Evolutionary conservation across 2,113 vertebrate species (phyloP).

Genomic region (Brachyhypopomus occidentalis): DNA sequence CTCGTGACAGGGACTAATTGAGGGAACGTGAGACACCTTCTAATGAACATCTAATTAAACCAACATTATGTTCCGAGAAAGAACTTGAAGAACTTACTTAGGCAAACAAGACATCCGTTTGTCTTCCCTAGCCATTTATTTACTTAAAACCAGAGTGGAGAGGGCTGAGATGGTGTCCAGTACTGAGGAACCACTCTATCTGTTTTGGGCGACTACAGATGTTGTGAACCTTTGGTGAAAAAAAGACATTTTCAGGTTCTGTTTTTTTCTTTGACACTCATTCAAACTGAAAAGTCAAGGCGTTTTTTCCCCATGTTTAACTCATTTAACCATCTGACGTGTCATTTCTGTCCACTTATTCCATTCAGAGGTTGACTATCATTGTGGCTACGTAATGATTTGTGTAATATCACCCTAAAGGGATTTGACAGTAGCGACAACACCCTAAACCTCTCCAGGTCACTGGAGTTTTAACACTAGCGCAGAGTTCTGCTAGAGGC

Average conservation of each 20-base stretch:
- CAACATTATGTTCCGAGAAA: conserved; percentile 61
- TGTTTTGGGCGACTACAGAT: conserved; percentile 19
- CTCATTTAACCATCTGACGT: conserved; percentile 63
- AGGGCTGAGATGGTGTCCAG: conserved; percentile 27
- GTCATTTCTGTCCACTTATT: conserved; percentile 66
- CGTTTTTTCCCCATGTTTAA: conserved; percentile 36
- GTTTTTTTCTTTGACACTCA: background rate
- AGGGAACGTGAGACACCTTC: conserved; percentile 68
- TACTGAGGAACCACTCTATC: background rate
- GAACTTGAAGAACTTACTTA: conserved; percentile 49
- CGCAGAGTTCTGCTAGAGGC: background rate
- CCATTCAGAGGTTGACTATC: conserved; percentile 67
- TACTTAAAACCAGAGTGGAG: background rate
- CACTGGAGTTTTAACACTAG: conserved; percentile 68
- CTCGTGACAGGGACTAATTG: conserved; percentile 68
- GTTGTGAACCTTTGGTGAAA: background rate
- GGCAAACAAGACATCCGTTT: conserved; percentile 45
- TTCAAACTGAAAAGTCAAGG: conserved; percentile 10
- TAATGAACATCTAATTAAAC: conserved; percentile 73
- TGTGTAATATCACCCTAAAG: conserved; percentile 75
- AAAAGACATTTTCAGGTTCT: background rate
- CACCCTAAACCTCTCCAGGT: conserved; percentile 74
- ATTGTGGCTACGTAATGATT: conserved; percentile 65
- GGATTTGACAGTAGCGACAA: conserved; percentile 73
- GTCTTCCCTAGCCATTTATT: conserved; percentile 22